Evolutionary conservation across 2,888 invertebrate species (phyloP).

Genomic region (Macaria notata): DNA sequence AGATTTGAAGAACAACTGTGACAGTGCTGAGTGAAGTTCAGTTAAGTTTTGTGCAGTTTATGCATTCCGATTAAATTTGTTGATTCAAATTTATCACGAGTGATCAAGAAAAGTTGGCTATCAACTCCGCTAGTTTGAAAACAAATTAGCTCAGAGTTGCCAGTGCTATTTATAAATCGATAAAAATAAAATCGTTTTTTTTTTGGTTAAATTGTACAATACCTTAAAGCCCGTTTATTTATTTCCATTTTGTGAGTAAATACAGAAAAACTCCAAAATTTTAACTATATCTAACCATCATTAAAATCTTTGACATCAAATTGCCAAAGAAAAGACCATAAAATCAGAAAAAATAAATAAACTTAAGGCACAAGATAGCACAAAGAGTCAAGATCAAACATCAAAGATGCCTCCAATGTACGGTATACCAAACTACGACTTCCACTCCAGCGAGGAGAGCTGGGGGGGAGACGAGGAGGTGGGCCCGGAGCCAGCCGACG

Average conservation of each 20-base stretch:
- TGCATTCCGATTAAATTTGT: conserved; percentile 57
- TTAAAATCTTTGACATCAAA: background rate
- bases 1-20: background rate
- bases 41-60: conserved; percentile 26
- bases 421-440: conserved; percentile 51
- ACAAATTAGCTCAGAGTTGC: conserved; percentile 37
- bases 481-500: conserved; percentile 32
- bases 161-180: background rate
- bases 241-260: too few species aligned
- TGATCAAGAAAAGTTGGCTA: conserved; percentile 27
- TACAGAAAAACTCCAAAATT: too few species aligned
- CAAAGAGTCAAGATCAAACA: too few species aligned
- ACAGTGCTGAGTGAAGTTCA: conserved; percentile 2
- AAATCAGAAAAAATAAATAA: background rate
- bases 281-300: background rate
- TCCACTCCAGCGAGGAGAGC: conserved; percentile 32
- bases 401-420: conserved; percentile 59
- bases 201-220: background rate
- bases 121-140: conserved; percentile 41
- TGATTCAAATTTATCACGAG: conserved; percentile 53
- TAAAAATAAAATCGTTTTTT: background rate
- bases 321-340: conserved; percentile 2
- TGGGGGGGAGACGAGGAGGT: conserved; percentile 33
- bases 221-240: too few species aligned
- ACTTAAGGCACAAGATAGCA: too few species aligned